phyloP scores from a whole-genome alignment of 2,888 invertebrate species.

The Cylloceria caligata region DNA sequence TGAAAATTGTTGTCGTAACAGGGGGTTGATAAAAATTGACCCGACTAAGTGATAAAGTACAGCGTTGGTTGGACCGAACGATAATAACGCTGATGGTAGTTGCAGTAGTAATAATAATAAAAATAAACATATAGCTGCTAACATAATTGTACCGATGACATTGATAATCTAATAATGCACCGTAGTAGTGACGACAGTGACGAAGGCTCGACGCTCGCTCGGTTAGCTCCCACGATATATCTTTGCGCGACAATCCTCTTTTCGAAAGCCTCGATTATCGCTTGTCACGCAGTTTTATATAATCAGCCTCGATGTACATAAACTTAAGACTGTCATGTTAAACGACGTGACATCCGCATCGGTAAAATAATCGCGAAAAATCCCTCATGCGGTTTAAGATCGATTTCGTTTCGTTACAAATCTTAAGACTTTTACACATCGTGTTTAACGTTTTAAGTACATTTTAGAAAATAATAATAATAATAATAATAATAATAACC shows the following conservation, averaged over 20 bases:
- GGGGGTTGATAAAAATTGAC: slow-evolving; percentile 24
- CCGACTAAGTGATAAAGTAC: slow-evolving; percentile 38
- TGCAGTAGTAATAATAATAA: slow-evolving; percentile 53
- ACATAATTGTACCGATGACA: slow-evolving; percentile 50
- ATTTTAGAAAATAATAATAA: slow-evolving; percentile 38
- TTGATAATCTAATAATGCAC: slow-evolving; percentile 51
- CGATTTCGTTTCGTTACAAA: slow-evolving; percentile 2
- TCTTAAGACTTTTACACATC: slow-evolving; percentile 8
- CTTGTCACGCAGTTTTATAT: slow-evolving; percentile 6
- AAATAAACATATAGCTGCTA: slow-evolving; percentile 62
- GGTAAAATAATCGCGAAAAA: slow-evolving; percentile 15
- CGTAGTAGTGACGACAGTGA: slow-evolving; percentile 28
- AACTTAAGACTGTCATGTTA: slow-evolving; percentile 18
- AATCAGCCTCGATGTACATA: slow-evolving; percentile 1
- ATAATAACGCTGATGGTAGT: slow-evolving; percentile 38
- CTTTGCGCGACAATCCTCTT: neutral
- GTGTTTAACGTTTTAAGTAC: slow-evolving; percentile 57
- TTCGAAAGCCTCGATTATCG: slow-evolving; percentile 15
- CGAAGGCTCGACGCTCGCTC: slow-evolving; percentile 5
- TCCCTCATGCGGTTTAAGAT: neutral
- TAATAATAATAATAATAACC: neutral
- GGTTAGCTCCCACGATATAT: slow-evolving; percentile 7
- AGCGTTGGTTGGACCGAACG: slow-evolving; percentile 19
- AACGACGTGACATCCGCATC: slow-evolving; percentile 2
- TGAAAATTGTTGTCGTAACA: slow-evolving; percentile 32